Percentiles rank a stretch among this genome's conserved stretches.
phyloP scores from a whole-genome alignment of 2,797 vertebrate genomes.

The Luscinia luscinia region DNA sequence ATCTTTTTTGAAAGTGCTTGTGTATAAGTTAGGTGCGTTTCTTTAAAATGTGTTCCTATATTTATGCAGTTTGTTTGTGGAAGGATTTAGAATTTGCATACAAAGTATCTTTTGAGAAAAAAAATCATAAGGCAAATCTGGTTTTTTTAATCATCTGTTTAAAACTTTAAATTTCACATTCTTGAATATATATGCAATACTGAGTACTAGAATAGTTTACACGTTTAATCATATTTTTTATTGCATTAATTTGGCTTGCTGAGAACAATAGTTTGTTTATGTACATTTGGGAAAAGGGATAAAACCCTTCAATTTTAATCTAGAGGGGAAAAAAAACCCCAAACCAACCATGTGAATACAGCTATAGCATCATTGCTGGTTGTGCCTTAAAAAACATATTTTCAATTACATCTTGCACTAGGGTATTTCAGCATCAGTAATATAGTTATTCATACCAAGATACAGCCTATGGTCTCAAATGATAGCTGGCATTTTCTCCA shows the following conservation, averaged over 20 bases:
- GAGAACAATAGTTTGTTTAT: background rate
- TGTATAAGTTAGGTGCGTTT: background rate
- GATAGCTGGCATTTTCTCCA: background rate
- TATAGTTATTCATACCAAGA: background rate
- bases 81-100: background rate
- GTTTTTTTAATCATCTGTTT: background rate
- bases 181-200: background rate
- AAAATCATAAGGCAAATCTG: background rate
- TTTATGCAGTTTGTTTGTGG: background rate
- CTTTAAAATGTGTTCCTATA: background rate
- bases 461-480: background rate
- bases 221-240: background rate
- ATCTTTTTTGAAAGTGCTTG: background rate
- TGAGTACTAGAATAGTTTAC: background rate
- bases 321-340: fast-evolving
- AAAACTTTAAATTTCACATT: background rate
- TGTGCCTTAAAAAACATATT: background rate
- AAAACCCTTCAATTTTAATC: background rate
- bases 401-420: background rate
- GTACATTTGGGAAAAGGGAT: background rate
- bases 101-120: background rate
- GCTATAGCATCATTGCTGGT: background rate
- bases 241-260: background rate
- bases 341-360: background rate
- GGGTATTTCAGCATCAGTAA: background rate